phyloP scores from a whole-genome alignment of 2,888 invertebrate species.

The Salpingus planirostris region DNA sequence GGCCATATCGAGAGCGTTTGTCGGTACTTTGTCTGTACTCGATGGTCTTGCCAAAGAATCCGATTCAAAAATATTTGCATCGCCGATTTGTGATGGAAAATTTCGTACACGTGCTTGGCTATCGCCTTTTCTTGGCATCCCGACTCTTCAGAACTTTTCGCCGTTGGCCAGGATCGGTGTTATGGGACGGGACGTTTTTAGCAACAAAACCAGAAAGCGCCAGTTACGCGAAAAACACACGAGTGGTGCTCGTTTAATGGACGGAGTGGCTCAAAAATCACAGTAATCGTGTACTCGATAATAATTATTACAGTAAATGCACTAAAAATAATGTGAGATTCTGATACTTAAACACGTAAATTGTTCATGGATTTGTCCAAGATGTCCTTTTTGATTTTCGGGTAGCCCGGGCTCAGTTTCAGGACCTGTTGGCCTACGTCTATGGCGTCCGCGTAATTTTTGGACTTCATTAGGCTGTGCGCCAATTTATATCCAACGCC shows the following conservation, averaged over 20 bases:
- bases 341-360: no score
- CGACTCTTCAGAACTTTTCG: no score
- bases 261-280: no score
- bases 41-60: slow-evolving; percentile 17
- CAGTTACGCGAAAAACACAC: no score
- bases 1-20: slow-evolving; percentile 7
- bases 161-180: no score
- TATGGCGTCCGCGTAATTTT: slow-evolving; percentile 83
- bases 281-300: no score
- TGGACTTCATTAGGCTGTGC: slow-evolving; percentile 83
- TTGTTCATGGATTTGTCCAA: slow-evolving; percentile 80
- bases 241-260: no score
- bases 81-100: slow-evolving; percentile 19
- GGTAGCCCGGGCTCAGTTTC: slow-evolving; percentile 75
- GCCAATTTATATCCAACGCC: slow-evolving; percentile 88
- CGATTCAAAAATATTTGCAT: slow-evolving; percentile 23
- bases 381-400: slow-evolving; percentile 86
- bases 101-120: slow-evolving; percentile 18
- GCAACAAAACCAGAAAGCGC: no score
- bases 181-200: no score
- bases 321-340: no score
- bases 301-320: no score
- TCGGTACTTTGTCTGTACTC: slow-evolving; percentile 5
- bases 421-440: slow-evolving; percentile 81
- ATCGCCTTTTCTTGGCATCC: no score